phyloP scores from a whole-genome alignment of 2,113 vertebrate species.

The Megalops atlanticus region DNA sequence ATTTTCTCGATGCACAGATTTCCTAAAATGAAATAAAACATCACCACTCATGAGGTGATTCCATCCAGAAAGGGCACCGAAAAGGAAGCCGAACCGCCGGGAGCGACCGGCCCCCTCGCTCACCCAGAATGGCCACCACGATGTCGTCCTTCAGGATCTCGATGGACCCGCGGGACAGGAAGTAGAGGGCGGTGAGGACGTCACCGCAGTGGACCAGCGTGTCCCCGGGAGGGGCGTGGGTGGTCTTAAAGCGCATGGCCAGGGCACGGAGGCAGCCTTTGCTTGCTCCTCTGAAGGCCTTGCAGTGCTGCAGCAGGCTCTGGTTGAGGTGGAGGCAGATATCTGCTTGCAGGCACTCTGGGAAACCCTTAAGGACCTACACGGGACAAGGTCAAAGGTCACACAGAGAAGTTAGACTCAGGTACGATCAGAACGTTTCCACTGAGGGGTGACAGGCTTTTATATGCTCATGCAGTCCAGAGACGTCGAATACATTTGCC shows the following conservation, averaged over 20 bases:
- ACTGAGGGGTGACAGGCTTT: not conserved
- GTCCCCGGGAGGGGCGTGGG: conserved; percentile 94
- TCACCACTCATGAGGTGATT: not conserved
- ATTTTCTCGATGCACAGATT: not conserved
- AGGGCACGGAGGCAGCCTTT: conserved; percentile 96
- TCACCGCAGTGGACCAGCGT: conserved; percentile 95
- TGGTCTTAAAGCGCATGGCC: conserved; percentile 98
- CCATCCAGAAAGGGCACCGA: not conserved
- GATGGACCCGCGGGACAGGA: conserved; percentile 94
- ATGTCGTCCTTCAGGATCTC: conserved; percentile 97
- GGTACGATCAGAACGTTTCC: not conserved
- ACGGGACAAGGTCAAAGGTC: conserved; percentile 28
- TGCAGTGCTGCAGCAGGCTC: conserved; percentile 89
- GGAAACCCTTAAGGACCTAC: conserved; percentile 98
- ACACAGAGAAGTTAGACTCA: not conserved
- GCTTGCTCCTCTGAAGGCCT: conserved; percentile 89
- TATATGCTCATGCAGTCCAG: conserved; percentile 13
- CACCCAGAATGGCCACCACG: conserved; percentile 95
- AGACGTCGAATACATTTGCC: conserved; percentile 59
- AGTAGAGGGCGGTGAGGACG: conserved; percentile 92
- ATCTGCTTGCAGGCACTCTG: conserved; percentile 97
- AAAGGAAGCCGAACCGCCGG: not conserved
- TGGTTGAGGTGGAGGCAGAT: conserved; percentile 98
- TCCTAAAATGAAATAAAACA: not conserved
- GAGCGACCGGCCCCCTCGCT: conserved; percentile 48